These are phyloP conservation scores for Sebastes melanostomus DNA, from an alignment of 2,797 vertebrate species.

Conservation along the genomic window DNA sequence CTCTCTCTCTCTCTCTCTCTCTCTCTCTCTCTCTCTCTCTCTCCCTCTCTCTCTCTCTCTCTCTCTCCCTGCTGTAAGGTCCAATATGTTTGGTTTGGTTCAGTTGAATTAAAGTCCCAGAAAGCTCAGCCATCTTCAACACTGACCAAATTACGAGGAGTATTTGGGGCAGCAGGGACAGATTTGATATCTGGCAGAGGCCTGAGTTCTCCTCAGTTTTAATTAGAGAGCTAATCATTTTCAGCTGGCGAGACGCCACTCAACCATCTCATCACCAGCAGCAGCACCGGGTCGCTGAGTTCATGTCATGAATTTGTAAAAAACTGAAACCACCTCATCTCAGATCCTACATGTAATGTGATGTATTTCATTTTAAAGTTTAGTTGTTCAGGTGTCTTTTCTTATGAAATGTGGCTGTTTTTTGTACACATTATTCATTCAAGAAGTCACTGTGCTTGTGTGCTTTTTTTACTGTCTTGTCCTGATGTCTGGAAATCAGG, in stretches of 20 bases:
- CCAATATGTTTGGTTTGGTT: background rate
- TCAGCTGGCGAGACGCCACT: background rate
- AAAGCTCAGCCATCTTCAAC: constrained; percentile 15
- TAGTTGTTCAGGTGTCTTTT: background rate
- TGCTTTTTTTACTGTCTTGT: background rate
- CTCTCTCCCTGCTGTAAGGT: background rate
- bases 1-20: background rate
- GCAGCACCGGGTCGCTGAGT: background rate
- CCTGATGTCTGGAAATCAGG: background rate
- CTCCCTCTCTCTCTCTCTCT: background rate
- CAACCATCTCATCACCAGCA: background rate
- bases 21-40: background rate
- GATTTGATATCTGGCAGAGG: constrained; percentile 6
- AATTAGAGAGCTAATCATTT: constrained; percentile 37
- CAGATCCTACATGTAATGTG: background rate
- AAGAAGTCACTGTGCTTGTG: background rate
- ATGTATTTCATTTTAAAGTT: background rate
- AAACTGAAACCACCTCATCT: background rate
- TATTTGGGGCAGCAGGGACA: background rate
- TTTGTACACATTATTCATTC: background rate
- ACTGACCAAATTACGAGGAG: background rate
- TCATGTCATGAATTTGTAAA: background rate
- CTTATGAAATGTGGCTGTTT: background rate
- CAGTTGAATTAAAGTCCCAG: background rate
- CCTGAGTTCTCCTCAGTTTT: background rate